Evolutionary conservation across 2,888 invertebrate genomes (phyloP).

Genomic region (Euproctis similis): DNA sequence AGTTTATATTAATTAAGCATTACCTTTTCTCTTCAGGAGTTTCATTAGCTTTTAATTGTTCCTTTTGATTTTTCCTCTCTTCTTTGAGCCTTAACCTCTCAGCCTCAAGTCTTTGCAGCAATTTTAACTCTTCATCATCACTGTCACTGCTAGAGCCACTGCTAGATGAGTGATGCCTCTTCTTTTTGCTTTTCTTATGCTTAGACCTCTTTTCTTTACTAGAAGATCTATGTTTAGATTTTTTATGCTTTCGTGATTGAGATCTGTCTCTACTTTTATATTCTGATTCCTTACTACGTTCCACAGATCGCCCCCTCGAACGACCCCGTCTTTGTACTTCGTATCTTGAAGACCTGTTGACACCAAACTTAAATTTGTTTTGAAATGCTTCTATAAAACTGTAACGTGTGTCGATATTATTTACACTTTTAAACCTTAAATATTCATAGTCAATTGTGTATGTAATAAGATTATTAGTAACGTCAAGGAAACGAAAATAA

Average conservation of each 20-base stretch:
- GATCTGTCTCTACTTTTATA: constrained; percentile 26
- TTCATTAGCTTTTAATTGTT: constrained; percentile 89
- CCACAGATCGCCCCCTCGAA: constrained; percentile 35
- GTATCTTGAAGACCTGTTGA: constrained; percentile 47
- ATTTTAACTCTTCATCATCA: constrained; percentile 75
- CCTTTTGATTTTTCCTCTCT: constrained; percentile 81
- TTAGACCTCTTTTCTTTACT: constrained; percentile 40
- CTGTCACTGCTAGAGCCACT: constrained; percentile 58
- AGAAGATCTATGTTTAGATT: constrained; percentile 27
- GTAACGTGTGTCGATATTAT: no score
- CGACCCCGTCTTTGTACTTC: constrained; percentile 33
- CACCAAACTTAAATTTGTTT: not conserved
- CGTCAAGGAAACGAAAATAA: no score
- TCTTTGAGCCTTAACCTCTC: constrained; percentile 80
- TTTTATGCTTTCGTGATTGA: constrained; percentile 11
- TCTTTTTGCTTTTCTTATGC: constrained; percentile 36
- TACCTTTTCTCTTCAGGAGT: constrained; percentile 94
- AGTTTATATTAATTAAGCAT: not conserved
- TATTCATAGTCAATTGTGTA: no score
- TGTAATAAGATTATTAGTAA: no score
- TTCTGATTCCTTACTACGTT: constrained; percentile 28
- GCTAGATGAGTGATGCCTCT: constrained; percentile 33
- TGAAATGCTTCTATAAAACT: no score
- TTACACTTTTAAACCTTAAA: constrained; percentile 2
- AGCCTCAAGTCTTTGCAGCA: constrained; percentile 83